Conservation (phyloP, 2,113 vertebrate species). For the Tursiops truncatus region DNA sequence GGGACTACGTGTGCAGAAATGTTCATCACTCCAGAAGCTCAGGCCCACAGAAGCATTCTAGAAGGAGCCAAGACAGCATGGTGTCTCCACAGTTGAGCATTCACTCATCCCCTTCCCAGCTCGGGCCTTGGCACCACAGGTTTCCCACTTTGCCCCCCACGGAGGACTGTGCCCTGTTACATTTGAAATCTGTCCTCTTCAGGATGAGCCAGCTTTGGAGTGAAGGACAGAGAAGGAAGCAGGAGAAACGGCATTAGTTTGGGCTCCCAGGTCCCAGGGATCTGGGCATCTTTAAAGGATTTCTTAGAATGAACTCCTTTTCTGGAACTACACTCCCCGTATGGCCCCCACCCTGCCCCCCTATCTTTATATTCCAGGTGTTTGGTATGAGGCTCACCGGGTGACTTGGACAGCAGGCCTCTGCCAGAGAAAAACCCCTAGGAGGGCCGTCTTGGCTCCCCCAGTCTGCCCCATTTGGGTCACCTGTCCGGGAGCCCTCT, state of each 20-base stretch:
- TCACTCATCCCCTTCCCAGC: background rate
- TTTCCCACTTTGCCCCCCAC: accelerated
- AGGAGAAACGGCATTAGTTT: background rate
- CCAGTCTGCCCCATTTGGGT: background rate
- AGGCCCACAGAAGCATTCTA: background rate
- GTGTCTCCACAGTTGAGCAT: too few species aligned
- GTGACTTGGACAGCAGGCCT: background rate
- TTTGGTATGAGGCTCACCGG: background rate
- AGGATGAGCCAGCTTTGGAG: background rate
- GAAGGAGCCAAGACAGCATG: background rate
- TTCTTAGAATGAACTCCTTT: background rate
- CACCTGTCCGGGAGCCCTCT: background rate
- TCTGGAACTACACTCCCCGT: background rate
- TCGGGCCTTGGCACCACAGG: accelerated
- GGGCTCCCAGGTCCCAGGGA: background rate
- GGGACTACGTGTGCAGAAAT: background rate
- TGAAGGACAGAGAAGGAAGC: background rate
- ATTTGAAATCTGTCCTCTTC: background rate
- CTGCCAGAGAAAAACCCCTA: background rate
- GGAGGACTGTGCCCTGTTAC: background rate
- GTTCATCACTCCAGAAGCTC: constrained; percentile 25
- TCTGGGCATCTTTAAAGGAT: background rate
- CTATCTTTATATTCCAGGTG: background rate
- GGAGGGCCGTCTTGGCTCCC: background rate
- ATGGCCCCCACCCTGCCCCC: too few species aligned